Evolutionary conservation across 2,888 invertebrate species (phyloP), one percentile per base, ranked within the genome.

Genomic region (Acleris literana): DNA sequence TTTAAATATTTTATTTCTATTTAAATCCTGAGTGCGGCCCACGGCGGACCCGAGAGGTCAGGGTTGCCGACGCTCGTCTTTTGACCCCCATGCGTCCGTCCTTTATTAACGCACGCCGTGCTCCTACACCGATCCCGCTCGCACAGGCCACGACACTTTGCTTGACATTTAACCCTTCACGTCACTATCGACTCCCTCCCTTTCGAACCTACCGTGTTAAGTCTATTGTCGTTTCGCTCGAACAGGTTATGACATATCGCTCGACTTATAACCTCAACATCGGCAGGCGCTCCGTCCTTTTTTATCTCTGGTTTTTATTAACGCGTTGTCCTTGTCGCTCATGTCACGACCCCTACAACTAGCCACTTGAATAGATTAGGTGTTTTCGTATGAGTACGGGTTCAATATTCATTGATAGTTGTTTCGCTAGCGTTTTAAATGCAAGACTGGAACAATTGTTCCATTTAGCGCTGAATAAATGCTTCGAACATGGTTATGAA

Each of bases 171-270:
- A 88, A 92, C 92, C 92, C 90, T 84, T 82, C 79, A 81, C 91
- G 92, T 92, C 92, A 92, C 86, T 89, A 86, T 85, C 80, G 76
- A 74, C 72, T 77, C 84, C 75, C 75, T 90, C 90, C 84, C 82
- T 80, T 78, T 91, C 87, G 73, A 65, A 75, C 82, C 68, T 70
- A 71, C 69, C 18, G 39, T 69, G 55, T 71, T 69, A 68, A 68
- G 70, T 65, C 81, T 88, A 80, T 72, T 69, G 76, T 81, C 74
- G 78, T 87, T 83, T 86, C 88, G 75, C 79, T 88, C 85, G 73
- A 83, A 88, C 89, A 87, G 92, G 92, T 92, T 92, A 88, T 92
- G 92, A 92, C 92, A 92, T 92, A 92, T 92, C 90, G 90, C 86
- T 79, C 82, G 87, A 89, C 92, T 86, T 88, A 81, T 92, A 91